phyloP scores from a whole-genome alignment of 1,140 invertebrate species.

The Megathymus violae region DNA sequence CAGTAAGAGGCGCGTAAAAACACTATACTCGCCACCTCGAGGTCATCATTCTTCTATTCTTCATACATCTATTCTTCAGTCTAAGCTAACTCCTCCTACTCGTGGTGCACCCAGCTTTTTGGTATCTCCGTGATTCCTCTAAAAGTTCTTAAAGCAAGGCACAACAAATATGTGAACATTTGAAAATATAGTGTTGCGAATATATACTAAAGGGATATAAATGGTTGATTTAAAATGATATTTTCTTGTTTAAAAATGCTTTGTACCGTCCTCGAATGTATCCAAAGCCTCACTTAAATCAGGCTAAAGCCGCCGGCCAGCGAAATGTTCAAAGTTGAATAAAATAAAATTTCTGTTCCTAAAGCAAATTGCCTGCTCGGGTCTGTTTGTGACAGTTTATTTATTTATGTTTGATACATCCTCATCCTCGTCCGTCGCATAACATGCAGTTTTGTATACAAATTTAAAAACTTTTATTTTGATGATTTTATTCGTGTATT shows the following conservation, averaged over 20 bases:
- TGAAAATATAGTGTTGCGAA: conserved; percentile 12
- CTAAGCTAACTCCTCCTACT: too few relatives aligned
- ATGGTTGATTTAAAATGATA: conserved; percentile 26
- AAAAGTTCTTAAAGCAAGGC: too few relatives aligned
- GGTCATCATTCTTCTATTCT: too few relatives aligned
- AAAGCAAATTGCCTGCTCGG: conserved; percentile 43
- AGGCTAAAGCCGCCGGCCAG: conserved; percentile 35
- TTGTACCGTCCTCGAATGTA: conserved; percentile 32
- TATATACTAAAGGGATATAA: conserved; percentile 22
- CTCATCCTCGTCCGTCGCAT: conserved; percentile 21
- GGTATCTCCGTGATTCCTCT: too few relatives aligned
- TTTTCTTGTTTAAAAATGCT: conserved; percentile 36
- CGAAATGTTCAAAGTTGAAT: conserved; percentile 42
- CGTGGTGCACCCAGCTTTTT: too few relatives aligned
- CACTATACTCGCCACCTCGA: too few relatives aligned
- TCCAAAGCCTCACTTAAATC: conserved; percentile 37
- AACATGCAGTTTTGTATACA: conserved; percentile 17
- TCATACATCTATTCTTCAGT: too few relatives aligned
- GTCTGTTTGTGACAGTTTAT: conserved; percentile 41
- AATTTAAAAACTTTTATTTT: conserved; percentile 12
- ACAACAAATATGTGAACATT: too few relatives aligned
- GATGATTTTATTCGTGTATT: neutral
- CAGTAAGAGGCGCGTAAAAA: too few relatives aligned
- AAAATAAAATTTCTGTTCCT: conserved; percentile 42
- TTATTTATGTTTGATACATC: conserved; percentile 38